Conservation (phyloP, 2,113 vertebrate species). For the Labeo rohita region DNA sequence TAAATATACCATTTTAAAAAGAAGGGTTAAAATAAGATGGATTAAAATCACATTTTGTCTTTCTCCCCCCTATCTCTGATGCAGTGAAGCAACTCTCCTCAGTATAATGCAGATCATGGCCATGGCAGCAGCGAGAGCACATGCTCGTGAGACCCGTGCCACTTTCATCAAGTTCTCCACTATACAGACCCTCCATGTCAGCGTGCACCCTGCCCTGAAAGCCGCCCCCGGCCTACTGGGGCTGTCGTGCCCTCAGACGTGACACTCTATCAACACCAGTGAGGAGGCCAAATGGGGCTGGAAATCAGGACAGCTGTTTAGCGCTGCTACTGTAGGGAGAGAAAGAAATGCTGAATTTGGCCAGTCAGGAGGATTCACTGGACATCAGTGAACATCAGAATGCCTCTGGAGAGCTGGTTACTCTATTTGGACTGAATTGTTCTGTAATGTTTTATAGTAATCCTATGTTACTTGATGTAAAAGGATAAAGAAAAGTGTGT, state of each 20-base stretch:
- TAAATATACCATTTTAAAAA: neutral
- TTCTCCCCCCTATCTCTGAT: neutral
- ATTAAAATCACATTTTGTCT: neutral
- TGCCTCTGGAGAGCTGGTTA: neutral
- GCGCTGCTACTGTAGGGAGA: neutral
- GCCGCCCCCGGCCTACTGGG: conserved; percentile 60
- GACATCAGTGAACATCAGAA: too few relatives aligned
- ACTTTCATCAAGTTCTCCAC: conserved; percentile 82
- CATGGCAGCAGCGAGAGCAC: conserved; percentile 71
- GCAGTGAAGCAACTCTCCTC: conserved; percentile 74
- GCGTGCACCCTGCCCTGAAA: conserved; percentile 73
- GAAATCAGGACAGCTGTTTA: neutral
- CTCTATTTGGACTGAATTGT: conserved; percentile 1
- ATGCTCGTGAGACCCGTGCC: conserved; percentile 67
- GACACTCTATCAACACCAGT: neutral
- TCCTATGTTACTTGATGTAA: conserved; percentile 16
- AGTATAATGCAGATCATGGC: conserved; percentile 75
- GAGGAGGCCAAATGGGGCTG: neutral
- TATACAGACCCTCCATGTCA: conserved; percentile 74
- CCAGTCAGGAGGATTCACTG: neutral
- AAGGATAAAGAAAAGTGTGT: neutral
- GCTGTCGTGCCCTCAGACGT: conserved; percentile 51
- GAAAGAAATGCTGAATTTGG: neutral
- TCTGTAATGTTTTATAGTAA: conserved; percentile 23
- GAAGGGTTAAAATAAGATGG: too few relatives aligned